Conservation (phyloP, 1,140 invertebrate genomes). For the Platyscapa corneri region DNA sequence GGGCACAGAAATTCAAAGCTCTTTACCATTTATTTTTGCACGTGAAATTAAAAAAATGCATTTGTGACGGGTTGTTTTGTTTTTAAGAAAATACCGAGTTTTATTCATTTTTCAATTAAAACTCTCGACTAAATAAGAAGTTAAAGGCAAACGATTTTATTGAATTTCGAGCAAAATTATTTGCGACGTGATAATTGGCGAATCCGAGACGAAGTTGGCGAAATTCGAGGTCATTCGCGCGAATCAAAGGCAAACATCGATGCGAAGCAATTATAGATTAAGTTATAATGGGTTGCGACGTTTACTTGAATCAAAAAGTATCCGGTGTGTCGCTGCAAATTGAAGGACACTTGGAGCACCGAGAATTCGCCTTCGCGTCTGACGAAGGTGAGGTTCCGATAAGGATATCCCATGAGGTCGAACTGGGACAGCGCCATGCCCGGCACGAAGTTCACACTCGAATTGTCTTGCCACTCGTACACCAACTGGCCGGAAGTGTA, state of each 20-base stretch:
- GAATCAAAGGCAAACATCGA: not conserved
- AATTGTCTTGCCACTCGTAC: slow-evolving; percentile 89
- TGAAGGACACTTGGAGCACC: slow-evolving; percentile 93
- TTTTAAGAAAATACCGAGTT: no score
- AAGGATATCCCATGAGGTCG: slow-evolving; percentile 90
- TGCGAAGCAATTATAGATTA: not conserved
- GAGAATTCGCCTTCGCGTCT: slow-evolving; percentile 90
- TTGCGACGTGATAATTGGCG: no score
- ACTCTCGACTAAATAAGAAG: no score
- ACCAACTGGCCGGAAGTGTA: slow-evolving; percentile 92
- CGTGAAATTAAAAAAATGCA: no score
- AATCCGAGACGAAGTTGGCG: not conserved
- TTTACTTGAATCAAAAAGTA: slow-evolving; percentile 91
- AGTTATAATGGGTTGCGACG: not conserved
- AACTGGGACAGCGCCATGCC: slow-evolving; percentile 95
- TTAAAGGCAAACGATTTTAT: no score
- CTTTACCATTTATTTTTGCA: no score
- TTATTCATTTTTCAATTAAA: no score
- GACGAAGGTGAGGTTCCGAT: slow-evolving; percentile 85
- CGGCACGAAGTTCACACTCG: slow-evolving; percentile 88
- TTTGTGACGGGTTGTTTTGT: no score
- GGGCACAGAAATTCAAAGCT: no score
- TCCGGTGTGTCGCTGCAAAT: slow-evolving; percentile 91
- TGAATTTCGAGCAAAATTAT: no score
- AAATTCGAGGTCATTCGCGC: not conserved